Evolutionary conservation across 2,797 vertebrate genomes (phyloP), one percentile per base, ranked within the genome.

Genomic region (Lophotriccus pileatus): DNA sequence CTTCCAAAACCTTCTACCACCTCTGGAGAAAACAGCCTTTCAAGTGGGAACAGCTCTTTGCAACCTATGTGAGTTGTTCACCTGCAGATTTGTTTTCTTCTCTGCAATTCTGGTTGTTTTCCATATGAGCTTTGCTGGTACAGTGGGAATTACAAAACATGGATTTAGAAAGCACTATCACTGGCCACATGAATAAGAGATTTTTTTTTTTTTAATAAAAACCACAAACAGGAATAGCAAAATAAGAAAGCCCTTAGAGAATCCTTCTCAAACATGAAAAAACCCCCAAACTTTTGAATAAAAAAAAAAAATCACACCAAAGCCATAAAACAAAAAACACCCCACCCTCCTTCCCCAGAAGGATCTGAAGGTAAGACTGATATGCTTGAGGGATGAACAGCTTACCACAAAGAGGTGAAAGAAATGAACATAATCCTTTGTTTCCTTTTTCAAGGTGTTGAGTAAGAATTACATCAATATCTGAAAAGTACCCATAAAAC

Each of bases 371-470:
- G 14, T 12, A 84, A 63, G 32, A 66, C 14, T 84, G 5, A 60
- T 5, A 12, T 8, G 28, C 27, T 70, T 30, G 20, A 36, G 25
- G 9, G 19, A 76, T 11, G 3, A 92, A 76, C 13, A 89, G 15
- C 8, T 73, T 32, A 76, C 4, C 52, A 56, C 13, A 78, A 87
- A 32, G 14, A 14, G 3, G 7, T 17, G 7, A 84, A 5, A 60
- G 47, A 89, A 76, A 6, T 13, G 9, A 21, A 70, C 9, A 34
- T 30, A 0, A 0, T 12, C 0, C 5, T 21, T 74, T 53, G 44
- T 52, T 76, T 32, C 2, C 3, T 41, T 78, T 87, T 68, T 34
- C 16, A 43, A 74, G 18, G 9, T 27, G 8, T 37, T 72, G 8
- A 62, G 0, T 52, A 56, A 52, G 23, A 68, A 23, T 32, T 90